phyloP scores from a whole-genome alignment of 2,113 vertebrate genomes.

The Nymphicus hollandicus region DNA sequence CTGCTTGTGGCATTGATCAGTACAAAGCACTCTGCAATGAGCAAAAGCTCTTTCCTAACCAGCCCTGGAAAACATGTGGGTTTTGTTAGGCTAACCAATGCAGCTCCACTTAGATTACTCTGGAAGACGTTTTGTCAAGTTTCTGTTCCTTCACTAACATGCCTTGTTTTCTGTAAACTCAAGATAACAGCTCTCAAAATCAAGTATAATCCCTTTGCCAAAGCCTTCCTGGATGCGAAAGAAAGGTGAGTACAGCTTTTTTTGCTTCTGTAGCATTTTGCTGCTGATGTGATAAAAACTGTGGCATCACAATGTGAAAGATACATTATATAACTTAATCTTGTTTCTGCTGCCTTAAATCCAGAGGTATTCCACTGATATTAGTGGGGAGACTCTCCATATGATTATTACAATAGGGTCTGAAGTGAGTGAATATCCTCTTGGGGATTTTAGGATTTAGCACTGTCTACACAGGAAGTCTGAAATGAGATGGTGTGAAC shows the following conservation, averaged over 20 bases:
- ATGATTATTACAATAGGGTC: background rate
- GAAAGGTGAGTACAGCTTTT: slow-evolving; percentile 80
- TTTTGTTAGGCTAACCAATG: background rate
- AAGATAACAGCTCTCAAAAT: slow-evolving; percentile 99
- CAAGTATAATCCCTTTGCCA: slow-evolving; percentile 98
- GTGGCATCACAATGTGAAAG: background rate
- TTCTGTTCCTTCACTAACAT: slow-evolving; percentile 45
- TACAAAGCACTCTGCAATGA: background rate
- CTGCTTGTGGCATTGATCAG: background rate
- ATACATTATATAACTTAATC: background rate
- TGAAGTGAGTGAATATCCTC: background rate
- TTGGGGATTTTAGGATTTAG: background rate
- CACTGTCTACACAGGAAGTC: background rate
- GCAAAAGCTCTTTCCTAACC: background rate
- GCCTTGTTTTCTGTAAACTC: slow-evolving; percentile 55
- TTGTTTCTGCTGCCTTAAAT: background rate
- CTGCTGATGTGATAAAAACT: background rate
- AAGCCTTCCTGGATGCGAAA: slow-evolving; percentile 96
- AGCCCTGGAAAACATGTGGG: background rate
- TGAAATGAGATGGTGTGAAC: background rate
- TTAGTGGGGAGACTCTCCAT: background rate
- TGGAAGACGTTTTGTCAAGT: background rate
- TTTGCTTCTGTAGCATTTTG: background rate
- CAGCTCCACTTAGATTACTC: background rate
- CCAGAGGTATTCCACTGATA: background rate